These are phyloP conservation scores for Mellivora capensis DNA, from an alignment of 2,113 vertebrate genomes.

Conservation along the genomic window DNA sequence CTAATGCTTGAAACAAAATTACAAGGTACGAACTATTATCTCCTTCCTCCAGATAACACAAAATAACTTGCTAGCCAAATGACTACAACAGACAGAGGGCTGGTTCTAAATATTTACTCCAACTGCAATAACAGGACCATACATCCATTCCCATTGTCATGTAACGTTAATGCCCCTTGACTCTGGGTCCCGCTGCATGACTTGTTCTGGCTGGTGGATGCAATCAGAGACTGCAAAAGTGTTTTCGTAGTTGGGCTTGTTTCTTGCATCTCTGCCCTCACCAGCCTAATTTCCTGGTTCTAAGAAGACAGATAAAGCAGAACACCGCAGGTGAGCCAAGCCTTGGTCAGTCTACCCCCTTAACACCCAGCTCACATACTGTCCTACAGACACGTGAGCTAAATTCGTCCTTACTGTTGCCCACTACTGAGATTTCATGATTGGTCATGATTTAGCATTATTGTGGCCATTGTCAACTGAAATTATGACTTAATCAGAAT, in stretches of 20 bases:
- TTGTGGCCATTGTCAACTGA: not conserved
- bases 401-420: not conserved
- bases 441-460: not conserved
- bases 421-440: not conserved
- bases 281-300: not conserved
- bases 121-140: not conserved
- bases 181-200: not conserved
- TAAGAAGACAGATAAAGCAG: not conserved
- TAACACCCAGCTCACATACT: not conserved
- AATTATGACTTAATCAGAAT: not conserved
- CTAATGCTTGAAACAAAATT: not conserved
- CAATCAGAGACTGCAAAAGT: not conserved
- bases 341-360: not conserved
- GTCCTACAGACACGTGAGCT: not conserved
- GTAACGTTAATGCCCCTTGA: not conserved
- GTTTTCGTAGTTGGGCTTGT: not conserved
- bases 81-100: not conserved
- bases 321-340: not conserved
- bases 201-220: not conserved
- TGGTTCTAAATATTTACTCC: not conserved
- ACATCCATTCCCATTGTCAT: too few relatives aligned
- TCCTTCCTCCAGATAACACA: not conserved
- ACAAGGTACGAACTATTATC: not conserved
- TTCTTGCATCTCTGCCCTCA: not conserved
- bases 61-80: not conserved